Evolutionary conservation across 2,888 invertebrate species (phyloP).

Genomic region (Neria commutata): DNA sequence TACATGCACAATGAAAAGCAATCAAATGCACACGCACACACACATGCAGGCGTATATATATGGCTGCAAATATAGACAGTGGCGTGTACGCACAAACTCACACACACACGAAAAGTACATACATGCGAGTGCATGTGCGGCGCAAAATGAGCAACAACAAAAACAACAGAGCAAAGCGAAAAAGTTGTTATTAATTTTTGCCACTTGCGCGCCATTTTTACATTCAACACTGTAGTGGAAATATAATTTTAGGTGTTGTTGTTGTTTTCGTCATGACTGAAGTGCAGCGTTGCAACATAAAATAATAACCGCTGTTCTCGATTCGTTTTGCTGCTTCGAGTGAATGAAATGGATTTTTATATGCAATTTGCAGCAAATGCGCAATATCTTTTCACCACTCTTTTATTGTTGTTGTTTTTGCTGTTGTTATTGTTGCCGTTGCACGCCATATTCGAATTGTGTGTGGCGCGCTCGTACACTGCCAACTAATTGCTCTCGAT

Average conservation of each 20-base stretch:
- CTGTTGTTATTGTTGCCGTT: background rate
- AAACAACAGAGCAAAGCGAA: background rate
- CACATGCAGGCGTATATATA: background rate
- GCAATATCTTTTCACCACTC: background rate
- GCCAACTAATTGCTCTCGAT: no score
- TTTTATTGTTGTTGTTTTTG: background rate
- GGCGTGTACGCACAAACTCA: background rate
- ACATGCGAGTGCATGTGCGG: background rate
- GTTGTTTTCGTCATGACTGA: slow-evolving; percentile 8
- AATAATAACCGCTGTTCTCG: background rate
- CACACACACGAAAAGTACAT: background rate
- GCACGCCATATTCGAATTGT: background rate
- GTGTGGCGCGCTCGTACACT: no score
- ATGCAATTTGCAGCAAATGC: background rate
- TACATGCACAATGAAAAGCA: slow-evolving; percentile 18
- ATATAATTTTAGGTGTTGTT: slow-evolving; percentile 24
- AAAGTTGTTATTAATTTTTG: slow-evolving; percentile 14
- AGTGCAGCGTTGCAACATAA: background rate
- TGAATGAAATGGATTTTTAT: slow-evolving; percentile 10
- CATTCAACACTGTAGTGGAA: slow-evolving; percentile 16
- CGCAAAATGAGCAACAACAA: background rate
- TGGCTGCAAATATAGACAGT: no score
- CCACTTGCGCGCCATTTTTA: slow-evolving; percentile 6
- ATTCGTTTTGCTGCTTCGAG: background rate
- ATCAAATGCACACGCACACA: slow-evolving; percentile 11